phyloP scores from a whole-genome alignment of 2,888 invertebrate species.

The Helleia helle region DNA sequence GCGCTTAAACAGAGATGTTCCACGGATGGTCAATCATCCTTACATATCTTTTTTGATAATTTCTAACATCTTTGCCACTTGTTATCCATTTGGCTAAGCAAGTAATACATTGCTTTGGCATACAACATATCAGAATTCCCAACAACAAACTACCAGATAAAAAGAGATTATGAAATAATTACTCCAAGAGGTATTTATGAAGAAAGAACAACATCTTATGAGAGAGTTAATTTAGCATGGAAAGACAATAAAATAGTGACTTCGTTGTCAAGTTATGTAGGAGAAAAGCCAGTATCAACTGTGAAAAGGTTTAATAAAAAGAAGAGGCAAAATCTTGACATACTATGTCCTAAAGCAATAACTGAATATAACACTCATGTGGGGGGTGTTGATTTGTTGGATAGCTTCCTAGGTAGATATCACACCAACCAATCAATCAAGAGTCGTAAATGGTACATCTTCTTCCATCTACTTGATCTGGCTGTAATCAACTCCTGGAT shows the following conservation, averaged over 20 bases:
- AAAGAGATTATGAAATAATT: conserved; percentile 29
- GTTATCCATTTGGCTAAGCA: conserved; percentile 26
- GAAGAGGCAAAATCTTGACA: conserved; percentile 12
- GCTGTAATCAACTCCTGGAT: conserved; percentile 10
- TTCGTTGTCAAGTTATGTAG: conserved; percentile 30
- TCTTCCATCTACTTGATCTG: conserved; percentile 10
- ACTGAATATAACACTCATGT: conserved; percentile 9
- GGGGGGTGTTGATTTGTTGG: no score
- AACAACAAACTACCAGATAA: conserved; percentile 29
- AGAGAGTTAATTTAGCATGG: conserved; percentile 30
- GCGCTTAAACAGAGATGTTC: conserved; percentile 26
- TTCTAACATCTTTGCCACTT: conserved; percentile 29
- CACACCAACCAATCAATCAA: conserved; percentile 8
- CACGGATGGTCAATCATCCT: conserved; percentile 28
- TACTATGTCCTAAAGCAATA: conserved; percentile 21
- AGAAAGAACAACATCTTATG: conserved; percentile 26
- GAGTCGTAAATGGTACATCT: conserved; percentile 8
- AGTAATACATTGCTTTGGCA: conserved; percentile 27
- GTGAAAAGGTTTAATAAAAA: conserved; percentile 26
- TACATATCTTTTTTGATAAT: conserved; percentile 27
- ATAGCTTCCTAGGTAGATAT: background rate
- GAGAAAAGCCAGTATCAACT: conserved; percentile 25
- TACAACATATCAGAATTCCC: conserved; percentile 22
- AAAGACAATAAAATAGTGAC: conserved; percentile 32
- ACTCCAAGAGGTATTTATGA: conserved; percentile 27